phyloP scores from a whole-genome alignment of 1,140 invertebrate genomes.

The Helicorthomorpha holstii region DNA sequence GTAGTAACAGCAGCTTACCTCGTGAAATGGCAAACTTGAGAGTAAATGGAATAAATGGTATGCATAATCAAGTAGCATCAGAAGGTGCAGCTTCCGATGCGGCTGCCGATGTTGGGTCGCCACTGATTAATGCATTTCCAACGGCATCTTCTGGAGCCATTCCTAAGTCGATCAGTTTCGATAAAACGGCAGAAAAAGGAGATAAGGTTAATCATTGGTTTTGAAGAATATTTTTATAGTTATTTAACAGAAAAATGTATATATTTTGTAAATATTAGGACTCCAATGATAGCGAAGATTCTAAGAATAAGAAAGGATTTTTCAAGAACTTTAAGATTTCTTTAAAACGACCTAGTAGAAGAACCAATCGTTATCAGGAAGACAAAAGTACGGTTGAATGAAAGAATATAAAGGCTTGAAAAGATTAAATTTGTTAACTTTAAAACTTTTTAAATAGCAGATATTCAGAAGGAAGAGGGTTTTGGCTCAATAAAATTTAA shows the following conservation, averaged over 20 bases:
- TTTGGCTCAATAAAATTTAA: too few relatives aligned
- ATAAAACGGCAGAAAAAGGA: slow-evolving; percentile 68
- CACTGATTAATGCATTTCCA: not conserved
- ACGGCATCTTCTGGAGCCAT: slow-evolving; percentile 48
- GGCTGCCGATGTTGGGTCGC: not conserved
- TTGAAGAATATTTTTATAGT: too few relatives aligned
- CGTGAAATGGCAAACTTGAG: not conserved
- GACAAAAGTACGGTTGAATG: not conserved
- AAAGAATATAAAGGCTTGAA: too few relatives aligned
- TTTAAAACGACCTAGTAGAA: not conserved
- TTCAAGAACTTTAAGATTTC: not conserved
- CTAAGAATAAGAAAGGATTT: not conserved
- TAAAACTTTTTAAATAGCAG: too few relatives aligned
- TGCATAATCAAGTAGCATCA: not conserved
- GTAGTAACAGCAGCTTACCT: slow-evolving; percentile 23
- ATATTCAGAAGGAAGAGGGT: too few relatives aligned
- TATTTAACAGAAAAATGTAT: too few relatives aligned
- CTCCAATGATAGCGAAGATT: not conserved
- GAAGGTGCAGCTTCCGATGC: too few relatives aligned
- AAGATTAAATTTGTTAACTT: too few relatives aligned
- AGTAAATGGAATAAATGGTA: not conserved
- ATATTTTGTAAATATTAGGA: too few relatives aligned
- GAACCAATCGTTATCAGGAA: not conserved
- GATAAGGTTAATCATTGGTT: slow-evolving; percentile 44
- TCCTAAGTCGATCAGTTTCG: slow-evolving; percentile 80